phyloP scores from a whole-genome alignment of 1,140 invertebrate species.

The Hydropsyche tenuis region DNA sequence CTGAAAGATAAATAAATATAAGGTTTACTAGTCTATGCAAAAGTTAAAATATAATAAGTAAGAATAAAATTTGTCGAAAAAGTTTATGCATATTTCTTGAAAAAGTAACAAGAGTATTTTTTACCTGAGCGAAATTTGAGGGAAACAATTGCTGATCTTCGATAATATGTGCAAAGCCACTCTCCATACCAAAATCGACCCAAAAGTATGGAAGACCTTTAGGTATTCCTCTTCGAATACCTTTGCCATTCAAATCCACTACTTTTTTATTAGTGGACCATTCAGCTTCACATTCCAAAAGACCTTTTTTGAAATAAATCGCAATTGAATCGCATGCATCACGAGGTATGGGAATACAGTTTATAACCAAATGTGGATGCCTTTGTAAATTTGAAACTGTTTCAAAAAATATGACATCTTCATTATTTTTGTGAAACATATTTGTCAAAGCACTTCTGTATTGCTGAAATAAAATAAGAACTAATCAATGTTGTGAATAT shows the following conservation, averaged over 20 bases:
- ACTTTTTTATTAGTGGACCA: constrained; percentile 96
- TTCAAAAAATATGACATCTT: constrained; percentile 94
- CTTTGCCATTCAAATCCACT: constrained; percentile 78
- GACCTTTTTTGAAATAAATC: constrained; percentile 98
- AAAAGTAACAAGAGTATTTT: constrained; percentile 33
- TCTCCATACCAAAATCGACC: constrained; percentile 89
- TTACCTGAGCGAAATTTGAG: constrained; percentile 87
- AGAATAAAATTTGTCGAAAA: neutral
- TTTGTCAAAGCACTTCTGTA: constrained; percentile 77
- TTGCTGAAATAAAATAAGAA: too few species aligned
- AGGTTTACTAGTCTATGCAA: neutral
- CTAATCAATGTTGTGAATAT: too few species aligned
- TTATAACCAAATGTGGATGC: constrained; percentile 85
- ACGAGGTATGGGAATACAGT: constrained; percentile 87
- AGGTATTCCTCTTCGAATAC: constrained; percentile 82
- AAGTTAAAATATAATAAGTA: neutral
- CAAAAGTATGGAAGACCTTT: constrained; percentile 95
- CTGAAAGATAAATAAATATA: constrained; percentile 59
- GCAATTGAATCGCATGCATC: constrained; percentile 85
- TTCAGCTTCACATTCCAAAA: constrained; percentile 92
- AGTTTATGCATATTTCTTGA: neutral
- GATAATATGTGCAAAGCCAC: constrained; percentile 95
- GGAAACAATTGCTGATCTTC: constrained; percentile 92
- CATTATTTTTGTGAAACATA: constrained; percentile 76
- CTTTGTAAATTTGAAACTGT: constrained; percentile 75